phyloP scores from a whole-genome alignment of 2,888 invertebrate genomes.

The Calliphora vomitoria region DNA sequence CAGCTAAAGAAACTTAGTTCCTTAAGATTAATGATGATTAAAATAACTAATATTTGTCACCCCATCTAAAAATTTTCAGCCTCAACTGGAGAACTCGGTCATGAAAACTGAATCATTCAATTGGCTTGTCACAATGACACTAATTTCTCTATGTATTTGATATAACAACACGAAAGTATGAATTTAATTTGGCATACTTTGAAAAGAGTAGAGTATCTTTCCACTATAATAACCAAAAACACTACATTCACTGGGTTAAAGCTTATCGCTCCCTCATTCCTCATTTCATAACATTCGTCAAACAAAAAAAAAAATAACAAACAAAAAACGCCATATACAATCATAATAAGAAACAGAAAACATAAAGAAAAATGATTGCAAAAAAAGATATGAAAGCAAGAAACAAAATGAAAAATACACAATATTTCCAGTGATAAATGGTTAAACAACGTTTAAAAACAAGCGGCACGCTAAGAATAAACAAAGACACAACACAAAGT shows the following conservation, averaged over 20 bases:
- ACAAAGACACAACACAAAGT: conserved; percentile 21
- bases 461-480: conserved; percentile 17
- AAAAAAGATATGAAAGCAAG: conserved; percentile 36
- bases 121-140: no score
- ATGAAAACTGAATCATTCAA: no score
- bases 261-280: conserved; percentile 29
- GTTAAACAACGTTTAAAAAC: conserved; percentile 39
- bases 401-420: conserved; percentile 27
- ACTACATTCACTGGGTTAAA: conserved; percentile 19
- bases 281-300: conserved; percentile 48
- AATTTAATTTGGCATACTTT: no score
- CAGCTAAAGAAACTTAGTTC: no score
- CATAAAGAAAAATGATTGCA: conserved; percentile 38
- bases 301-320: background rate
- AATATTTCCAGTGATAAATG: conserved; percentile 65
- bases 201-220: no score
- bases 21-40: no score
- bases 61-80: no score
- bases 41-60: no score
- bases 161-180: no score
- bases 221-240: background rate
- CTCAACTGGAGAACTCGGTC: no score
- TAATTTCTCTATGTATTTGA: no score
- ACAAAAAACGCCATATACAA: background rate
- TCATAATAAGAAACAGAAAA: conserved; percentile 10